Base-by-base conservation (phyloP, 1,140 invertebrate genomes). In the Leucophenga varia region DNA sequence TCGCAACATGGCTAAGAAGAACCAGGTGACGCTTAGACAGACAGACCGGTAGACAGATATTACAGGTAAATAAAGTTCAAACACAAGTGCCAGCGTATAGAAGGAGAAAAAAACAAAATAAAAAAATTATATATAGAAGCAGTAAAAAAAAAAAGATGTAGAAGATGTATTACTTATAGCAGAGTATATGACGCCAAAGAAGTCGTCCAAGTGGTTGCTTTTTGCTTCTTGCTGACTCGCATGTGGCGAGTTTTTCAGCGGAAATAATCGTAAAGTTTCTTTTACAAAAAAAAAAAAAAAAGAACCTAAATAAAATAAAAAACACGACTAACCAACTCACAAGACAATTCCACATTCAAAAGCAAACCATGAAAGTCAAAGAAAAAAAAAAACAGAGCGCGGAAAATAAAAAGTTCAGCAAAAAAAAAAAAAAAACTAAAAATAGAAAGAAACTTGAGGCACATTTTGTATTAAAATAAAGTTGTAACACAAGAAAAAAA, bases 241-340 rank as follows among this genome's bases (percentile, higher is more conserved):
- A 25, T 25, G 22, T 25, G n/a, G n/a, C n/a, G 22, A 25, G 10
- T 25, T 54, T 51, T 59, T 67, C 56, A 52, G 64, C 63, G 63
- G 63, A 67, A 67, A 67, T 63, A 67, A 67, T 67, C 63, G 63
- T 67, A 59, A 67, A 67, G 59, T 67, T 57, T 68, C 59, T 59
- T 63, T 52, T 49, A 46, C 36, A 56, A 41, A 55, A 40, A 55
- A 40, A 56, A 46, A 57, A 48, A 57, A 43, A 40, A 41, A 56
- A 53, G 30, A 43, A 31, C 55, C 19, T n/a, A n/a, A n/a, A n/a
- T n/a, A n/a, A 30, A 16, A 13, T 31, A 25, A 35, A 41, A 20
- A 34, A 34, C 19, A 20, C 22, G 10, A 46, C n/a, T 43, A 25
- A 31, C 18, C 9, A 39, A 14, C 30, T 41, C 19, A 38, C 32